phyloP scores from a whole-genome alignment of 2,888 invertebrate species.

The Ecliptopera silaceata region DNA sequence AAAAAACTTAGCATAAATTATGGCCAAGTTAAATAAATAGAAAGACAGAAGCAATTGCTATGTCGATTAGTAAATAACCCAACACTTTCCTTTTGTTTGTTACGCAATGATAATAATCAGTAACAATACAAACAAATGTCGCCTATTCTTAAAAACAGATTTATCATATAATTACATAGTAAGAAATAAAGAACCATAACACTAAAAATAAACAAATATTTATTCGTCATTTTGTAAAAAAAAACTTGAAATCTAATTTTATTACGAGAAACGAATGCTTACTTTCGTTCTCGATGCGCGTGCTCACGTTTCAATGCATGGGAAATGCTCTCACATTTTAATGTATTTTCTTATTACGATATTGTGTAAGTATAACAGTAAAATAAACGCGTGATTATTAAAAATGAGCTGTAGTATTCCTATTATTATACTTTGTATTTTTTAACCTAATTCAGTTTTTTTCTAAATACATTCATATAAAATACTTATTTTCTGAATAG shows the following conservation, averaged over 20 bases:
- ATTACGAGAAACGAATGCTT: constrained; percentile 33
- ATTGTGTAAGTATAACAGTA: constrained; percentile 33
- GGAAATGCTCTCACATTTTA: constrained; percentile 47
- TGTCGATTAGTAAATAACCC: constrained; percentile 31
- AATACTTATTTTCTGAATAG: too few species aligned
- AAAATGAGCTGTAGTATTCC: too few species aligned
- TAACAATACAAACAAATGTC: constrained; percentile 5
- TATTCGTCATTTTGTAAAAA: constrained; percentile 2
- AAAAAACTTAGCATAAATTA: constrained; percentile 15
- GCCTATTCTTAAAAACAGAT: not conserved
- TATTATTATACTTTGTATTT: too few species aligned
- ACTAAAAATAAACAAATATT: too few species aligned
- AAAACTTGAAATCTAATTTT: constrained; percentile 21
- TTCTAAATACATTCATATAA: too few species aligned
- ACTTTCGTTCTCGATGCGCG: constrained; percentile 58
- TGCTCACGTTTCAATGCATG: constrained; percentile 43
- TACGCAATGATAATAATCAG: constrained; percentile 31
- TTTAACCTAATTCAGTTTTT: too few species aligned
- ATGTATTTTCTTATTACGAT: constrained; percentile 46
- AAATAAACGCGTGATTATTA: constrained; percentile 39
- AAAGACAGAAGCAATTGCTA: constrained; percentile 30
- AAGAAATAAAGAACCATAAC: not conserved
- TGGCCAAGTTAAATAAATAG: constrained; percentile 25
- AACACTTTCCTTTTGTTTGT: constrained; percentile 35
- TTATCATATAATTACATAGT: not conserved